Conservation (phyloP, 2,797 vertebrate genomes). For the Morelia viridis region DNA sequence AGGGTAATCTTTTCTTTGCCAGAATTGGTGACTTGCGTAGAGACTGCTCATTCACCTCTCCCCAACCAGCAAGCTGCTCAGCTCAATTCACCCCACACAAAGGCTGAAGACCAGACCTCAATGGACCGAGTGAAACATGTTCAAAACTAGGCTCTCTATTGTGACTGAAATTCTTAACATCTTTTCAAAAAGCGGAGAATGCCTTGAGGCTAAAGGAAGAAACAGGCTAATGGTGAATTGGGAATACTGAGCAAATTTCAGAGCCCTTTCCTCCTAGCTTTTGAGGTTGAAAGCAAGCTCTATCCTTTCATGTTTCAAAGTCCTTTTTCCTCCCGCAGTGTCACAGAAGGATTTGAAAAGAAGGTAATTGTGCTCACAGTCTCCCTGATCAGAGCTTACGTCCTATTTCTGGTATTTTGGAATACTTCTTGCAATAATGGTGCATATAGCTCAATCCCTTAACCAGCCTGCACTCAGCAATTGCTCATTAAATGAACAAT, state of each 20-base stretch:
- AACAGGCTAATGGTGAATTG: constrained; percentile 99
- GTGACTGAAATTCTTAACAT: constrained; percentile 99
- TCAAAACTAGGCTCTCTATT: constrained; percentile 97
- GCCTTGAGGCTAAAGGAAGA: constrained; percentile 99
- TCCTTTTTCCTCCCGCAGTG: constrained; percentile 99
- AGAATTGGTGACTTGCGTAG: constrained; percentile 81
- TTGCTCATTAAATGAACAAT: constrained; percentile 95
- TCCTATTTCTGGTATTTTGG: constrained; percentile 99
- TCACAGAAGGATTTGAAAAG: constrained; percentile 99
- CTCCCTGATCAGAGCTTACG: constrained; percentile 99
- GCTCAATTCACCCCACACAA: constrained; percentile 97
- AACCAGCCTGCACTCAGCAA: constrained; percentile 86
- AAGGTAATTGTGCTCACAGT: constrained; percentile 99
- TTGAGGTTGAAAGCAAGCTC: constrained; percentile 99
- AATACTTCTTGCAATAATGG: constrained; percentile 98
- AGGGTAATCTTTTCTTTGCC: constrained; percentile 78
- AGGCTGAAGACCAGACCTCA: constrained; percentile 94
- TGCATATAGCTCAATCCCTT: constrained; percentile 90
- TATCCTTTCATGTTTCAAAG: constrained; percentile 99
- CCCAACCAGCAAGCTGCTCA: constrained; percentile 81
- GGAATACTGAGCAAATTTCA: constrained; percentile 99
- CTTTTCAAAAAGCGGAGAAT: constrained; percentile 99
- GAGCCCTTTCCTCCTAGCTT: constrained; percentile 99
- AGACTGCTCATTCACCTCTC: constrained; percentile 83
- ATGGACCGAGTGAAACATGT: constrained; percentile 95